Conservation (phyloP, 1,140 invertebrate genomes). For the Sogatella furcifera region DNA sequence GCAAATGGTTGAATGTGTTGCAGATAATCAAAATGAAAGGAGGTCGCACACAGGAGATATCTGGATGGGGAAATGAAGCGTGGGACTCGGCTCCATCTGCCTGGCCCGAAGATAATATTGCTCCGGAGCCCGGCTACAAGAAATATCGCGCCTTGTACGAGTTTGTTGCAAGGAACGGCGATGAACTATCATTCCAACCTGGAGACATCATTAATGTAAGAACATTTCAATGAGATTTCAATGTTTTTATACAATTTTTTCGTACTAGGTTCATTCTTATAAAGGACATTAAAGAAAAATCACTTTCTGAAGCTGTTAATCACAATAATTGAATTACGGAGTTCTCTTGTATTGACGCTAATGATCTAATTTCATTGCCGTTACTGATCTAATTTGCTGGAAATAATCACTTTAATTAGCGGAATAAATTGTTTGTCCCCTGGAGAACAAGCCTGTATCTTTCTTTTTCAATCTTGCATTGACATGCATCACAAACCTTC, state of each 20-base stretch:
- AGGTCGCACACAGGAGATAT: slow-evolving; percentile 27
- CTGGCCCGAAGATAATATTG: slow-evolving; percentile 39
- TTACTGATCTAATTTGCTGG: too few relatives aligned
- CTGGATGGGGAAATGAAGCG: slow-evolving; percentile 23
- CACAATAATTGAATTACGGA: too few relatives aligned
- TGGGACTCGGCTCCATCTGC: slow-evolving; percentile 31
- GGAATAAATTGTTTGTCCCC: too few relatives aligned
- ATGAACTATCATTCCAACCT: slow-evolving; percentile 89
- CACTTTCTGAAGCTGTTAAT: too few relatives aligned
- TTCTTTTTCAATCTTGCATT: too few relatives aligned
- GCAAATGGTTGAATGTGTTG: slow-evolving; percentile 4
- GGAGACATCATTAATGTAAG: slow-evolving; percentile 70
- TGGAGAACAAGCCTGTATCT: too few relatives aligned
- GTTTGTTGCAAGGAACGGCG: slow-evolving; percentile 82
- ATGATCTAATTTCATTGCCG: too few relatives aligned
- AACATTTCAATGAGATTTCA: background rate
- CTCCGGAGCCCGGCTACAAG: slow-evolving; percentile 11
- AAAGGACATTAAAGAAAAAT: too few relatives aligned
- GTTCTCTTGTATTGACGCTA: too few relatives aligned
- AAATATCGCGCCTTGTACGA: slow-evolving; percentile 88
- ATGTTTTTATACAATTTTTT: background rate
- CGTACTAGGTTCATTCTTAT: too few relatives aligned
- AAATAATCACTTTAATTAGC: too few relatives aligned
- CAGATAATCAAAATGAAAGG: slow-evolving; percentile 42
- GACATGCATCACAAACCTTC: too few relatives aligned